A percentile compares a stretch with the other conserved stretches of the same genome.
phyloP scores from a whole-genome alignment of 2,888 invertebrate genomes.

The Eugnorisma glareosa region DNA sequence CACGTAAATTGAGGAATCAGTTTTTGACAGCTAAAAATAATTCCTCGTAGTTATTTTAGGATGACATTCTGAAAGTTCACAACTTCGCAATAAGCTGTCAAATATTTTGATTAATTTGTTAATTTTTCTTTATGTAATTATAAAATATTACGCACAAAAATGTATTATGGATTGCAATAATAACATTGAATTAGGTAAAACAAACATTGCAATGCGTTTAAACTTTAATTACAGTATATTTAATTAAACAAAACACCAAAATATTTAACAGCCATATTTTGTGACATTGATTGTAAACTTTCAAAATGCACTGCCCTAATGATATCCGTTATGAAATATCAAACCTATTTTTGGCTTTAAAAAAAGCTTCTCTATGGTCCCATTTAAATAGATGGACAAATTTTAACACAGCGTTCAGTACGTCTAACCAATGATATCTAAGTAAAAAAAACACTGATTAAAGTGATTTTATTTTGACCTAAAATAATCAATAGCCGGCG shows the following conservation, averaged over 20 bases:
- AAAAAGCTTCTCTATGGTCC: too few species aligned
- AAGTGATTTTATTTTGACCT: too few species aligned
- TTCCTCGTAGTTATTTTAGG: not conserved
- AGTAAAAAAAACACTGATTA: too few species aligned
- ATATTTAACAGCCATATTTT: not conserved
- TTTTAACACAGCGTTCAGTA: too few species aligned
- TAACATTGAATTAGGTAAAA: not conserved
- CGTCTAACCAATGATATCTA: too few species aligned
- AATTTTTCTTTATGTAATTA: not conserved
- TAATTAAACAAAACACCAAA: not conserved
- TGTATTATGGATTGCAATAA: not conserved
- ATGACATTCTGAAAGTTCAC: not conserved
- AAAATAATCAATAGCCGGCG: too few species aligned
- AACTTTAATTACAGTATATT: not conserved
- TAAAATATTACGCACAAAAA: not conserved
- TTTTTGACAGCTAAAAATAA: not conserved
- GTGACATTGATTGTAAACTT: not conserved
- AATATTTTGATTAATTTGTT: not conserved
- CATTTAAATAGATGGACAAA: too few species aligned
- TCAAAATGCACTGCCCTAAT: not conserved
- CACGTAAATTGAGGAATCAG: not conserved
- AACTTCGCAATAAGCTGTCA: not conserved
- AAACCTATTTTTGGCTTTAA: not conserved
- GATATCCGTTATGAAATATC: not conserved
- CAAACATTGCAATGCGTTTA: not conserved